phyloP scores from a whole-genome alignment of 2,797 vertebrate genomes.

The Phalloptychus januarius region DNA sequence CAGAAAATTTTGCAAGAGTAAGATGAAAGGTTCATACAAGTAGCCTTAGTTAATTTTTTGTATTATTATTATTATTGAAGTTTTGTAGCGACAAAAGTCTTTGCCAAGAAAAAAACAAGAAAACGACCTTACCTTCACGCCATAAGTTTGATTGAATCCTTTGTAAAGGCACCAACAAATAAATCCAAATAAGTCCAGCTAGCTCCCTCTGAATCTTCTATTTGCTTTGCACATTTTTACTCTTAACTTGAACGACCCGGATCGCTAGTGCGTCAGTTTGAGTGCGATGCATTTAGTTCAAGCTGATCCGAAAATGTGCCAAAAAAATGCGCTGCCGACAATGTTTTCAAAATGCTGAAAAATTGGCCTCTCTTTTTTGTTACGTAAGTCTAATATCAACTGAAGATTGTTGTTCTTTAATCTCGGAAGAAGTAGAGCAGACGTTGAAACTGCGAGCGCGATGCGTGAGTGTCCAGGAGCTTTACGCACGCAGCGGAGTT shows the following conservation, averaged over 20 bases:
- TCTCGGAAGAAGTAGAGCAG: slow-evolving; percentile 10
- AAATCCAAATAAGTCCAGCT: slow-evolving; percentile 72
- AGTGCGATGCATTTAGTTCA: slow-evolving; percentile 45
- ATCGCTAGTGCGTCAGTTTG: slow-evolving; percentile 21
- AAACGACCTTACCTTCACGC: slow-evolving; percentile 80
- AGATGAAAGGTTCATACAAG: neutral
- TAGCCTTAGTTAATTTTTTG: neutral
- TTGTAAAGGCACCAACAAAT: slow-evolving; percentile 54
- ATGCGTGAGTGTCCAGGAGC: slow-evolving; percentile 49
- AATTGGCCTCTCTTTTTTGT: neutral
- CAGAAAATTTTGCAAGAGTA: neutral
- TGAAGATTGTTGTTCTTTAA: neutral
- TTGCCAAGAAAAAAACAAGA: slow-evolving; percentile 1
- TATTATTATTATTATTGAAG: slow-evolving; percentile 18
- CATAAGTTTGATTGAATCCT: slow-evolving; percentile 76
- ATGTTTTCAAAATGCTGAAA: slow-evolving; percentile 5
- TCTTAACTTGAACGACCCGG: slow-evolving; percentile 30
- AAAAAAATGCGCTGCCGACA: neutral
- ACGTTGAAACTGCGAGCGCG: slow-evolving; percentile 21
- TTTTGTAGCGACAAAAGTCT: slow-evolving; percentile 15
- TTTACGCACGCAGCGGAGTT: slow-evolving; percentile 74
- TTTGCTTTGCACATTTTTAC: slow-evolving; percentile 58
- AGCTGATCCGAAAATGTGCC: slow-evolving; percentile 4
- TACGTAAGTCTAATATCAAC: neutral
- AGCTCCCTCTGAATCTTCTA: slow-evolving; percentile 50